Conservation (phyloP, 1,140 invertebrate genomes). For the Drosophila athabasca region DNA sequence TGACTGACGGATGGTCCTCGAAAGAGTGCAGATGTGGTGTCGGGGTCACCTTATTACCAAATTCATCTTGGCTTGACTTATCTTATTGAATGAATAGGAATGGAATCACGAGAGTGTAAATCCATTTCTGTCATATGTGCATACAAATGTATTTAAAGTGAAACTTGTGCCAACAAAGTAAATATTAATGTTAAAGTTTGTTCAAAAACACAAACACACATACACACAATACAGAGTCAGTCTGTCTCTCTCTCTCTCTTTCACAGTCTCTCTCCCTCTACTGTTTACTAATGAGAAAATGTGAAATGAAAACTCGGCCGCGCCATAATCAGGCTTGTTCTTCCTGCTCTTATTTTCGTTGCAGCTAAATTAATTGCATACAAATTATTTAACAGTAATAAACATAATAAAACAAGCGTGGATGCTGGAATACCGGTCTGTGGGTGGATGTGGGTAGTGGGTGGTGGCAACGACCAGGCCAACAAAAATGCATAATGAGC, state of each 20-base stretch:
- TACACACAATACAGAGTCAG: neutral
- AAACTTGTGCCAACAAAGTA: neutral
- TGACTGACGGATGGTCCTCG: no score
- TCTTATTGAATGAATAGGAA: no score
- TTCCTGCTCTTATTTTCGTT: constrained; percentile 39
- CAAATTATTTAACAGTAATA: constrained; percentile 82
- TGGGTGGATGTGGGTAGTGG: constrained; percentile 17
- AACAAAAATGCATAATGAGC: constrained; percentile 81
- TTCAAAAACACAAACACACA: neutral
- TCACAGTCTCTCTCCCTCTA: no score
- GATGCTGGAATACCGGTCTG: constrained; percentile 2
- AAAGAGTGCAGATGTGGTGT: no score
- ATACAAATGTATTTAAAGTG: no score
- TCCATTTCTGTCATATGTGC: no score
- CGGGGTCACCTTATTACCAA: no score
- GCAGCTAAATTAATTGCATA: constrained; percentile 78
- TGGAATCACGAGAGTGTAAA: no score
- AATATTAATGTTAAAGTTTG: constrained; percentile 20
- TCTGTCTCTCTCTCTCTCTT: constrained; percentile 1
- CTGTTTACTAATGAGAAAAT: constrained; percentile 62
- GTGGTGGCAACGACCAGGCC: constrained; percentile 61
- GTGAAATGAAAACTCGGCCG: constrained; percentile 52
- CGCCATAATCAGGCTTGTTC: constrained; percentile 52
- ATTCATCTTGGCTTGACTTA: no score
- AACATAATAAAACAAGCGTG: constrained; percentile 76